phyloP scores from a whole-genome alignment of 2,888 invertebrate species.

The Erebia palarica region DNA sequence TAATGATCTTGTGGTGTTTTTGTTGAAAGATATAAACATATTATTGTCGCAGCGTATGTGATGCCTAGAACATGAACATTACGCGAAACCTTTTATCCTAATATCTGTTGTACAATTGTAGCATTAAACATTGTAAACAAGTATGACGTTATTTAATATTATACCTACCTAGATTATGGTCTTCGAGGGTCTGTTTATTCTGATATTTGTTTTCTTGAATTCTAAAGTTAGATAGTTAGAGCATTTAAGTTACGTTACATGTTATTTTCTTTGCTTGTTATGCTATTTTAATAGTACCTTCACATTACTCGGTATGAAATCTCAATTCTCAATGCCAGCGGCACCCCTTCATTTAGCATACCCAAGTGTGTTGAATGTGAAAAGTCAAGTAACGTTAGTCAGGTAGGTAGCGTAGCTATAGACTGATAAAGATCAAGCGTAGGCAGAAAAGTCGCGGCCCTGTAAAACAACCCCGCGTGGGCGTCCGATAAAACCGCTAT shows the following conservation, averaged over 20 bases:
- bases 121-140: background rate
- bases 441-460: background rate
- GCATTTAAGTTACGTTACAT: background rate
- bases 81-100: background rate
- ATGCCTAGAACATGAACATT: conserved; percentile 4
- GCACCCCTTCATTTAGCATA: background rate
- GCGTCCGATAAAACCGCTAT: background rate
- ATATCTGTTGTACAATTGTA: background rate
- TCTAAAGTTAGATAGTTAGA: background rate
- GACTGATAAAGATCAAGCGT: conserved; percentile 8
- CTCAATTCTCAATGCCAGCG: background rate
- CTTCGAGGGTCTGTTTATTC: background rate
- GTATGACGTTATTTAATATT: background rate
- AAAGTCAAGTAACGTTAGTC: conserved; percentile 6
- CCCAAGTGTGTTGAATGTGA: conserved; percentile 9
- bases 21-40: conserved; percentile 14
- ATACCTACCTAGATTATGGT: background rate
- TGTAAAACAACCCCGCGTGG: background rate
- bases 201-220: background rate
- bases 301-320: background rate
- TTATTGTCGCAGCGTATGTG: background rate
- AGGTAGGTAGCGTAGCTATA: background rate
- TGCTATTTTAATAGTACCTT: too few relatives aligned
- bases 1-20: conserved; percentile 1
- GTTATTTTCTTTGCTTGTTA: background rate